Conservation (phyloP, 92 coral and sea anemone species). For the Paramuricea clavata region DNA sequence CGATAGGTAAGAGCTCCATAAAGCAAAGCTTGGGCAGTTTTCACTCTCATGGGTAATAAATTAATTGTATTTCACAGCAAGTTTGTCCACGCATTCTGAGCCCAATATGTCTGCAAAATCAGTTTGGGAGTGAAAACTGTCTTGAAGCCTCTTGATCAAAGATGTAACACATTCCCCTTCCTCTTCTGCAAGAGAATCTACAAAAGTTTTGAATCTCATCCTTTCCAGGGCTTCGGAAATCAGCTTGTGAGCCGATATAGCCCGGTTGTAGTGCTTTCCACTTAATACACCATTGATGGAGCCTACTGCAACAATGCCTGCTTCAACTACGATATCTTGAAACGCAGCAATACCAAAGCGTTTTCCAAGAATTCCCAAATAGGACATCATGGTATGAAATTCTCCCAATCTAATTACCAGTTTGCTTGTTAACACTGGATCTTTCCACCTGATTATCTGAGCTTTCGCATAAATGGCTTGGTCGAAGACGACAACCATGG, state of each 20-base stretch:
- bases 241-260: background rate
- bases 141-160: no score
- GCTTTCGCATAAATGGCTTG: constrained; percentile 55
- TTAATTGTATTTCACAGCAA: no score
- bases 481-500: background rate
- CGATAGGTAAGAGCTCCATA: no score
- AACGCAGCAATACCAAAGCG: background rate
- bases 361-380: background rate
- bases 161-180: background rate
- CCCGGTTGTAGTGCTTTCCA: constrained; percentile 6
- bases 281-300: background rate
- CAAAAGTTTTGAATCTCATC: background rate
- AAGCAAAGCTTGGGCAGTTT: no score
- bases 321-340: constrained; percentile 1
- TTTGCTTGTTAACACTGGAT: constrained; percentile 32
- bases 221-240: background rate
- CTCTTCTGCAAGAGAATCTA: background rate
- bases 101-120: no score
- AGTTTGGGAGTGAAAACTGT: no score
- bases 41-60: no score
- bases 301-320: background rate
- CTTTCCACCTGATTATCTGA: constrained; percentile 38
- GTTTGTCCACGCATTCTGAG: no score
- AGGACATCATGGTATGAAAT: constrained; percentile 42
- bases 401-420: constrained; percentile 58